These are phyloP conservation scores for Scaptomyza montana DNA, from an alignment of 1,140 invertebrate species.

Conservation along the genomic window DNA sequence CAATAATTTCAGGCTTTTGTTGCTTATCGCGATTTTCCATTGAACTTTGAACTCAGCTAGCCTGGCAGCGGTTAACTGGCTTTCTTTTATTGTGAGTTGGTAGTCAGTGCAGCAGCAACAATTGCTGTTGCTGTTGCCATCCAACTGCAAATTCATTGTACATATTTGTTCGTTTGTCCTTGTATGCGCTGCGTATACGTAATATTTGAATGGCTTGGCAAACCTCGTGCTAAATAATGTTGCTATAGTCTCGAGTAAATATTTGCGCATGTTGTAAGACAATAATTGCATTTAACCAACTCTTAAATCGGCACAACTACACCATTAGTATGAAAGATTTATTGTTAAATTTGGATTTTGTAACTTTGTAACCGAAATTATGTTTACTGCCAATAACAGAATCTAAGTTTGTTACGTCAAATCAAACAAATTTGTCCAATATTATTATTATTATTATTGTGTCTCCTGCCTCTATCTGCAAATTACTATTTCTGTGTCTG, in stretches of 20 bases:
- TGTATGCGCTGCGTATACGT: constrained; percentile 64
- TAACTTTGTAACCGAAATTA: constrained; percentile 1
- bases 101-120: constrained; percentile 19
- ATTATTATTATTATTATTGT: too few species aligned
- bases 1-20: constrained; percentile 35
- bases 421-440: too few species aligned
- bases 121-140: constrained; percentile 15
- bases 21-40: constrained; percentile 43
- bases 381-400: constrained; percentile 11
- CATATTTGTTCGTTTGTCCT: constrained; percentile 31
- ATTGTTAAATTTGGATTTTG: constrained; percentile 17
- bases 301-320: constrained; percentile 2
- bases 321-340: constrained; percentile 2
- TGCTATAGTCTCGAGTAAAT: neutral
- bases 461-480: neutral
- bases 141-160: constrained; percentile 44
- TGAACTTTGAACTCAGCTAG: constrained; percentile 77
- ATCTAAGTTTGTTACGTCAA: too few species aligned
- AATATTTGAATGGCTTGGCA: constrained; percentile 38
- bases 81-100: constrained; percentile 52
- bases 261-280: constrained; percentile 10
- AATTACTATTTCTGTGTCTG: constrained; percentile 9
- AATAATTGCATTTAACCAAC: constrained; percentile 37
- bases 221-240: constrained; percentile 43
- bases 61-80: constrained; percentile 44